Base-by-base conservation (phyloP, 2,888 invertebrate genomes). In the Poecilus cupreus region DNA sequence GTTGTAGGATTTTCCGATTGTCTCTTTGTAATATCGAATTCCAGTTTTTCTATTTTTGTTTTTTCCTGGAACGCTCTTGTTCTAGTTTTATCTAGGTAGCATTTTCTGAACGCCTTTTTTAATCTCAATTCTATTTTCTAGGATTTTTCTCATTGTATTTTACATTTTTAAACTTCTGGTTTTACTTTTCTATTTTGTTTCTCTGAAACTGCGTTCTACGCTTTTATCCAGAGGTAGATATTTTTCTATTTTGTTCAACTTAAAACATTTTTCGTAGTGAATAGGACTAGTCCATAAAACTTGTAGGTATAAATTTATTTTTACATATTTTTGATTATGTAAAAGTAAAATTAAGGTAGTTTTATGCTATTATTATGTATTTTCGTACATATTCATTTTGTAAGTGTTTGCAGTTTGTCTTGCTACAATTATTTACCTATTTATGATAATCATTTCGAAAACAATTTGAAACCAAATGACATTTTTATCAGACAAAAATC, bases 221-320 rank as follows among this genome's bases (percentile, higher is more conserved):
- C 10, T 39, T 39, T 39, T 39, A 43, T 43, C n/a, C n/a, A 43
- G 26, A 60, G 26, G 60, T 60, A 60, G 60, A 43, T 1, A 39
- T 43, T 43, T 43, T 43, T 43, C 13, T 43, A 13, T 43, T 43
- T 43, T 43, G 43, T 13, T 43, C 43, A 43, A 43, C 10, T 43
- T 43, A 5, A 11, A 43, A 43, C 43, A 60, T 68, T 68, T 68
- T 68, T 37, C 37, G 64, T 68, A 68, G 64, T 43, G 10, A n/a
- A 24, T 60, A 60, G 60, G 22, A 26, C 26, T 13, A 26, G 37
- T 2, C 18, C 32, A 18, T 68, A 16, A 68, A 18, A 68, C 13
- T 32, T 68, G 64, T 68, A 68, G 37, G 64, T 68, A 68, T 68
- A 60, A 26, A 43, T 51, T 51, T 51, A 46, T 46, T 13, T 46